Base-by-base conservation (phyloP, 2,797 vertebrate genomes). In the Phalloptychus januarius region DNA sequence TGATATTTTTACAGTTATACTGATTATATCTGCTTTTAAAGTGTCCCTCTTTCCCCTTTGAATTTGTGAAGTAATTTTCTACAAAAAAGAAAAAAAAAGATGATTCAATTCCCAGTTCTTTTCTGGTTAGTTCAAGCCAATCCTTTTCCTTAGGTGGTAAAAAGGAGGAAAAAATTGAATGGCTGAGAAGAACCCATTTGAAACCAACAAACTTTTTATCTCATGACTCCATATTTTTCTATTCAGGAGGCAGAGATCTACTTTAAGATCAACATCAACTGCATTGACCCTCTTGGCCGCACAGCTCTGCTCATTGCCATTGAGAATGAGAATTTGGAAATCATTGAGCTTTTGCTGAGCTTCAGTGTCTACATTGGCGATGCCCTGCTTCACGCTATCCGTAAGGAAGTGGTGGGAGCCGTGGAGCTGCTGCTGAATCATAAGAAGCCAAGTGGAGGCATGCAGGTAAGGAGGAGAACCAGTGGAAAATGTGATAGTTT, bases 261-360 rank as follows among this genome's bases (percentile, higher is more conserved):
- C 94, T 99, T 99, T 92, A 99, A 97, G 92, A 99, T 99, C 94
- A 99, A 99, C 93, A 99, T 99, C 91, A 99, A 99, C 92, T 99
- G 98, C 95, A 99, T 99, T n/a, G 98, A 99, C 91, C 98, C 98
- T 7, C 95, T 99, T 18, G 98, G 98, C 89, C 97, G 98, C 89
- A 99, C 98, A 0, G 98, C 98, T n/a, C 96, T 99, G 75, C 96
- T 99, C 70, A 99, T 99, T 69, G 98, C 96, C 74, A 99, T 99
- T 76, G 98, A 99, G 92, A 99, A 99, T n/a, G 98, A 99, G 95
- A 99, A 99, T 92, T 94, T 99, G 88, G 98, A 99, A 87, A 97
- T 99, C 83, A 98, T 98, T 13, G 98, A 99, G 71, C 95, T 99
- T 8, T 92, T 99, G 72, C 86, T 99, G 86, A 97, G 96, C 90